Conservation (phyloP, 2,797 vertebrate species). For the Acrocephalus scirpaceus region DNA sequence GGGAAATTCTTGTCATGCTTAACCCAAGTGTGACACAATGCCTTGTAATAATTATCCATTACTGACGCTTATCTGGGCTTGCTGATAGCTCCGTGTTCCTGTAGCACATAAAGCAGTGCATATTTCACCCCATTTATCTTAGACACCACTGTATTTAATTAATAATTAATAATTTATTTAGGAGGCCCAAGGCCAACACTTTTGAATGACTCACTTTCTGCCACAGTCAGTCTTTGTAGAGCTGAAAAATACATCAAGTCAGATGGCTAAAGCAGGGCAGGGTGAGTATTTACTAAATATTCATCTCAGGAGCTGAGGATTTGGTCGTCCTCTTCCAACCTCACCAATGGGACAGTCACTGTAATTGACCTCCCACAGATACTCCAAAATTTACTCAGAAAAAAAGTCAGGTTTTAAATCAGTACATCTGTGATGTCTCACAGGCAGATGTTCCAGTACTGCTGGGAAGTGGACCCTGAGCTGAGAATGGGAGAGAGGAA, state of each 20-base stretch:
- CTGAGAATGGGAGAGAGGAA: not conserved
- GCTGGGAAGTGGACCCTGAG: not conserved
- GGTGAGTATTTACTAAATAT: not conserved
- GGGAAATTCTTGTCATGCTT: conserved; percentile 35
- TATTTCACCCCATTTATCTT: conserved; percentile 7
- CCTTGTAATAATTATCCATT: conserved; percentile 10
- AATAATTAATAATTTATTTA: not conserved
- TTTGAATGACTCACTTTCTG: not conserved
- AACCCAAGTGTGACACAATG: conserved; percentile 26
- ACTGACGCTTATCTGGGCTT: conserved; percentile 16
- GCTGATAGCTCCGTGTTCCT: conserved; percentile 11
- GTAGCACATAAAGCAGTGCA: not conserved
- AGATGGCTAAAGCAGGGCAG: not conserved
- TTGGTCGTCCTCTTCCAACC: not conserved
- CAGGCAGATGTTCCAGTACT: not conserved
- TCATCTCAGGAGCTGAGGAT: not conserved
- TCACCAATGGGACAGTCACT: not conserved
- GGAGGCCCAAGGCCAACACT: not conserved
- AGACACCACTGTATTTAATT: not conserved
- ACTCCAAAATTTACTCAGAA: not conserved
- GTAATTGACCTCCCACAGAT: not conserved
- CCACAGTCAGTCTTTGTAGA: not conserved
- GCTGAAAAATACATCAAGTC: not conserved
- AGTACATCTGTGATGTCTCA: not conserved
- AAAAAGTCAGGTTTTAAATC: not conserved